Conservation (phyloP, 2,888 invertebrate genomes). For the Hypsopygia costalis region DNA sequence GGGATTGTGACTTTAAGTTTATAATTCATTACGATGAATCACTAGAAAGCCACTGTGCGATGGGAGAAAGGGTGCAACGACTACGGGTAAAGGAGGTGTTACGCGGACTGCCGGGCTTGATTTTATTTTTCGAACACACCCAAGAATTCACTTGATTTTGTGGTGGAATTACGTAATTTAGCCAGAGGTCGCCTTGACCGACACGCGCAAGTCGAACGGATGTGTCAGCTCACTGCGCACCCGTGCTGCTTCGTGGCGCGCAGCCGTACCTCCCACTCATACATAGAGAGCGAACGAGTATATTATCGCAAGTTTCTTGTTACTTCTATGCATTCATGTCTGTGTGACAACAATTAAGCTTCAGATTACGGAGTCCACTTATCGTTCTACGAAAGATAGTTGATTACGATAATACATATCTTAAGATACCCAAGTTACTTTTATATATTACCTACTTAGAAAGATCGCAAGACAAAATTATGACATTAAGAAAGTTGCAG, state of each 20-base stretch:
- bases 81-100: conserved; percentile 41
- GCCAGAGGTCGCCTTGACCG: conserved; percentile 75
- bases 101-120: conserved; percentile 48
- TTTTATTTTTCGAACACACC: conserved; percentile 71
- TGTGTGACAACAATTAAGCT: conserved; percentile 50
- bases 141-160: conserved; percentile 59
- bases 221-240: conserved; percentile 77
- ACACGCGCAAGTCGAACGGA: conserved; percentile 76
- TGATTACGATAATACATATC: conserved; percentile 28
- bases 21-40: conserved; percentile 63
- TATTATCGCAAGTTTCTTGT: conserved; percentile 73
- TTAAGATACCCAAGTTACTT: too few relatives aligned
- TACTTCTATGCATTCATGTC: conserved; percentile 66
- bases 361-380: conserved; percentile 58
- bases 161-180: conserved; percentile 75
- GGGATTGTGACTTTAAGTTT: conserved; percentile 75
- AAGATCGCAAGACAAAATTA: too few relatives aligned
- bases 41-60: conserved; percentile 34
- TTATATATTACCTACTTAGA: too few relatives aligned
- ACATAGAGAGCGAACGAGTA: conserved; percentile 43
- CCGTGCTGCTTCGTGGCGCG: conserved; percentile 57
- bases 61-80: conserved; percentile 35
- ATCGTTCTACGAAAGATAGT: conserved; percentile 50
- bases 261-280: conserved; percentile 72
- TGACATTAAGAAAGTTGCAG: too few relatives aligned